A percentile compares a stretch with the other conserved stretches of the same genome.
Evolutionary conservation across 1,140 invertebrate genomes (phyloP).

Genomic region (Papilio polytes): DNA sequence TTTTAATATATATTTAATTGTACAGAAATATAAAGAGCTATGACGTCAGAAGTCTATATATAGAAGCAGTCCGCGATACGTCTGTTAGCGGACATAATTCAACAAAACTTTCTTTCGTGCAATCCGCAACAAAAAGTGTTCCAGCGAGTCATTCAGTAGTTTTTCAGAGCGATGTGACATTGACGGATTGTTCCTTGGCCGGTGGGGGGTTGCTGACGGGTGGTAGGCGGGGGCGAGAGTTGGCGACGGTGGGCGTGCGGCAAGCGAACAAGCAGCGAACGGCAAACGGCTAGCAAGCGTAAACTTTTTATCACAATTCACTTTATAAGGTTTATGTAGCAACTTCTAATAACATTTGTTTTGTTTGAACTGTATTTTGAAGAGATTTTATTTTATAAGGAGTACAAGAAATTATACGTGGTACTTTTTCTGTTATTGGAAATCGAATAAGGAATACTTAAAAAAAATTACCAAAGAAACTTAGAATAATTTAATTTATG

Average conservation of each 20-base stretch:
- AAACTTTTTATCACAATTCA: constrained; percentile 29
- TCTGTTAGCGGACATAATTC: constrained; percentile 5
- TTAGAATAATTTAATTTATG: no score
- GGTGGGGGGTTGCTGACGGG: background rate
- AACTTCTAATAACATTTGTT: constrained; percentile 4
- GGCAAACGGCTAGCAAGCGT: background rate
- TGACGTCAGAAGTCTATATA: constrained; percentile 1
- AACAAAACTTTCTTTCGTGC: constrained; percentile 28
- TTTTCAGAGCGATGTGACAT: constrained; percentile 28
- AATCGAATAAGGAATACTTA: no score
- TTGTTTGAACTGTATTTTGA: background rate
- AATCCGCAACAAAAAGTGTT: constrained; percentile 32
- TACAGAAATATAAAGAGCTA: background rate
- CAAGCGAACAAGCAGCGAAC: no score
- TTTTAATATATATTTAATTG: background rate
- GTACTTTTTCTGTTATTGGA: no score
- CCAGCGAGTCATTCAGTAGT: constrained; percentile 30
- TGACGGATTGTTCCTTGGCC: constrained; percentile 28
- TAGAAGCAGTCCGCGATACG: background rate
- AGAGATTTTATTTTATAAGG: background rate
- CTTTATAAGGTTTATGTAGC: constrained; percentile 7
- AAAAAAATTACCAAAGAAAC: no score
- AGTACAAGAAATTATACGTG: no score
- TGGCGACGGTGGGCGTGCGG: background rate
- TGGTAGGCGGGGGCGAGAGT: no score